Conservation (phyloP, 2,113 vertebrate species). For the Hippocampus comes region DNA sequence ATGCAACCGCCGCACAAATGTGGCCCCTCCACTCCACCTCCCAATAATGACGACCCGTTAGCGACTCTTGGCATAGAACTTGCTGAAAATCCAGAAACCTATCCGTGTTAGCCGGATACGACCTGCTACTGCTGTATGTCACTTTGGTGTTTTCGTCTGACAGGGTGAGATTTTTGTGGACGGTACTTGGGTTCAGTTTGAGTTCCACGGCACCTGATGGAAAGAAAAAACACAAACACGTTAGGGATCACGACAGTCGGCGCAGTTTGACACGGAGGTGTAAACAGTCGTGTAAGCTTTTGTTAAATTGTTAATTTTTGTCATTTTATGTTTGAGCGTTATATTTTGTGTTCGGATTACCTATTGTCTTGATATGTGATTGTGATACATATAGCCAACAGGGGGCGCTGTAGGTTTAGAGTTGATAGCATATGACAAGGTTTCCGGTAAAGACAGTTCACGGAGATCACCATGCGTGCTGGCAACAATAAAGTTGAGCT, state of each 20-base stretch:
- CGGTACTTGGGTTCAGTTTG: conserved; percentile 23
- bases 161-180: conserved; percentile 36
- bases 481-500: no score
- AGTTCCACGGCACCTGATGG: conserved; percentile 43
- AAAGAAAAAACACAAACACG: conserved; percentile 1
- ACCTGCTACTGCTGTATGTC: conserved; percentile 23
- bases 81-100: conserved; percentile 25
- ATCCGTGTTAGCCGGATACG: neutral
- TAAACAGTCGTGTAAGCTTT: neutral
- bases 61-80: conserved; percentile 39
- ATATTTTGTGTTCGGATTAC: no score
- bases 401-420: no score
- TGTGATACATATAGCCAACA: no score
- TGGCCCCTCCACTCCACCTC: conserved; percentile 37
- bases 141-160: conserved; percentile 41
- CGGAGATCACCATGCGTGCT: no score
- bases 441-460: no score
- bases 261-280: neutral
- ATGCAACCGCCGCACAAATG: neutral
- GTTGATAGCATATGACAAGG: no score
- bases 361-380: no score
- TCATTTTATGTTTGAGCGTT: no score
- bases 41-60: conserved; percentile 44
- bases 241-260: neutral
- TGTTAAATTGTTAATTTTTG: no score